These are phyloP conservation scores for Drosophila anceps DNA, from an alignment of 2,888 invertebrate genomes.

Conservation along the genomic window DNA sequence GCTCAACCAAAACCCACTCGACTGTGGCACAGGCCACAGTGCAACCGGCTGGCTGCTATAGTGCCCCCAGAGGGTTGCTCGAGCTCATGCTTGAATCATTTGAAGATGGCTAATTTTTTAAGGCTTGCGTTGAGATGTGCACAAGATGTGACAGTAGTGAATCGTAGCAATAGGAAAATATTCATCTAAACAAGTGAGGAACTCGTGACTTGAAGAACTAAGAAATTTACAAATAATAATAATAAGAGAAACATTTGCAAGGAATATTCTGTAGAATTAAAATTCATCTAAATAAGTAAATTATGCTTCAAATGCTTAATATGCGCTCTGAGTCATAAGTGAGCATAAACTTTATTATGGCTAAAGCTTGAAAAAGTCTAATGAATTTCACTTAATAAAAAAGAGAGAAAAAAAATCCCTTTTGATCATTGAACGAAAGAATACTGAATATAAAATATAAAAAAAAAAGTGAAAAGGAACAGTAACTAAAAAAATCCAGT, in stretches of 20 bases:
- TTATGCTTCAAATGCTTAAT: too few species aligned
- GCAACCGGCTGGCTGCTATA: slow-evolving; percentile 16
- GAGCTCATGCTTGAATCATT: slow-evolving; percentile 42
- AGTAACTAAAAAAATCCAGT: too few species aligned
- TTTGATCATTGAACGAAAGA: too few species aligned
- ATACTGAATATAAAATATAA: too few species aligned
- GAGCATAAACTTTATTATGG: too few species aligned
- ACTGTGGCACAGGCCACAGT: slow-evolving; percentile 50
- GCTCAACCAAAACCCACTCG: slow-evolving; percentile 37
- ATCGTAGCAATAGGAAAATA: not conserved
- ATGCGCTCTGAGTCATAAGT: too few species aligned
- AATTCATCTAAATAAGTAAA: too few species aligned
- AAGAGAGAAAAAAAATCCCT: too few species aligned
- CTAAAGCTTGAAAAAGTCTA: too few species aligned
- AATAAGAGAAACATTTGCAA: not conserved
- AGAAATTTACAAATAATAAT: not conserved
- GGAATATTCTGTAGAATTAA: too few species aligned
- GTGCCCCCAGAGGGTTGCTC: slow-evolving; percentile 36
- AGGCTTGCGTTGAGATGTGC: slow-evolving; percentile 12
- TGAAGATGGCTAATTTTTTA: slow-evolving; percentile 29
- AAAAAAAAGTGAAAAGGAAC: too few species aligned
- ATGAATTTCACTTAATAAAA: too few species aligned
- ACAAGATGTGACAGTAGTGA: not conserved
- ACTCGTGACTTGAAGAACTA: not conserved
- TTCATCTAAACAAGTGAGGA: not conserved